phyloP scores from a whole-genome alignment of 2,888 invertebrate genomes.

The Deilephila elpenor region DNA sequence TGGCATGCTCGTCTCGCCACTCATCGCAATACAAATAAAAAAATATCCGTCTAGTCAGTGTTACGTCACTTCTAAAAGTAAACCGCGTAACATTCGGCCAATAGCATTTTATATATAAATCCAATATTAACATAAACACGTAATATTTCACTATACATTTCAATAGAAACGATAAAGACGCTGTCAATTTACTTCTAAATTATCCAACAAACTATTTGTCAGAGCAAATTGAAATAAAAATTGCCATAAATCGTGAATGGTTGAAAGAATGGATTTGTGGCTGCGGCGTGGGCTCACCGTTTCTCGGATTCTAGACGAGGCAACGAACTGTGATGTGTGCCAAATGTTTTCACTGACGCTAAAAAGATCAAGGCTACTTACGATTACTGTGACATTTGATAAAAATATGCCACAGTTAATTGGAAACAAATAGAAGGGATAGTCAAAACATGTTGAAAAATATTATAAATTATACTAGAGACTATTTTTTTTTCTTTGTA shows the following conservation, averaged over 20 bases:
- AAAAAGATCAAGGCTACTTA: conserved; percentile 12
- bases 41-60: no score
- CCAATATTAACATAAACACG: background rate
- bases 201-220: conserved; percentile 7
- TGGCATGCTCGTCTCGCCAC: no score
- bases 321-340: conserved; percentile 10
- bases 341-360: conserved; percentile 3
- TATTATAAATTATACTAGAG: no score
- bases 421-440: no score
- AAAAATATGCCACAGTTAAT: no score
- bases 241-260: conserved; percentile 33
- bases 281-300: conserved; percentile 17
- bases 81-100: background rate
- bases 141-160: background rate
- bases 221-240: conserved; percentile 15
- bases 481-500: no score
- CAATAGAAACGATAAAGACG: background rate
- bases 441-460: no score
- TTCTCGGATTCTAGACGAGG: conserved; percentile 1
- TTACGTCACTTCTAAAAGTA: no score
- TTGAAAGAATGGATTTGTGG: conserved; percentile 42
- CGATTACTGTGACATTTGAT: background rate
- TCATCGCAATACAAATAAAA: no score
- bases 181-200: background rate
- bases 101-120: background rate